Evolutionary conservation across 2,888 invertebrate species (phyloP).

Genomic region (Prionchulus punctatus): DNA sequence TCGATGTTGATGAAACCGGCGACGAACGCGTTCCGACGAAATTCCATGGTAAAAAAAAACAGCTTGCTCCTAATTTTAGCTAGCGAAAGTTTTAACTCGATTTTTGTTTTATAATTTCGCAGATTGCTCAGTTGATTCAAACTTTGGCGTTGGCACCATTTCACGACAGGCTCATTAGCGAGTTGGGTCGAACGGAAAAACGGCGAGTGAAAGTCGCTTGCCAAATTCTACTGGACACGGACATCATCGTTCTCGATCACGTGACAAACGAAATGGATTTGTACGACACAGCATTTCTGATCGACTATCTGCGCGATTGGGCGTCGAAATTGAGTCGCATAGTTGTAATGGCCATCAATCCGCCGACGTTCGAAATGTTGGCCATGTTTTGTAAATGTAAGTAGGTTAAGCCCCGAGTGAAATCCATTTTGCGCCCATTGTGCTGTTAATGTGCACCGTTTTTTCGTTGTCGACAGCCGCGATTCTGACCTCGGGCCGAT

Average conservation of each 20-base stretch:
- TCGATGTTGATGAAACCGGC: constrained; percentile 16
- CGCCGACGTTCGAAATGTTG: constrained; percentile 83
- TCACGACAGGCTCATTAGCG: constrained; percentile 62
- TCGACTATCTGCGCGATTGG: constrained; percentile 84
- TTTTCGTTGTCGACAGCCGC: constrained; percentile 45
- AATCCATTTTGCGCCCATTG: background rate
- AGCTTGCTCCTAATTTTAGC: too few species aligned
- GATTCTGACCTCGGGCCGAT: constrained; percentile 68
- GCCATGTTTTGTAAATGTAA: constrained; percentile 64
- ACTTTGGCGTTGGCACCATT: constrained; percentile 78
- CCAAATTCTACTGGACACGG: constrained; percentile 54
- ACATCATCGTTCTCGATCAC: constrained; percentile 69
- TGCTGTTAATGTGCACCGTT: background rate
- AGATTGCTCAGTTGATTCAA: constrained; percentile 74
- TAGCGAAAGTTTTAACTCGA: too few species aligned
- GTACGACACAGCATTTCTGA: constrained; percentile 82
- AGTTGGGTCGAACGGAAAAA: constrained; percentile 70
- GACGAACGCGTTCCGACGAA: constrained; percentile 6
- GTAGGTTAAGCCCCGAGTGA: background rate
- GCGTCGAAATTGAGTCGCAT: constrained; percentile 53
- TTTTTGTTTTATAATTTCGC: too few species aligned
- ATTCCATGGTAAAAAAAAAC: constrained; percentile 4
- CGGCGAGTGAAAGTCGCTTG: constrained; percentile 73
- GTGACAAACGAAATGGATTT: constrained; percentile 78
- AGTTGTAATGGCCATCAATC: constrained; percentile 74